Evolutionary conservation across 2,113 vertebrate species (phyloP).

Genomic region (Pithys albifrons): DNA sequence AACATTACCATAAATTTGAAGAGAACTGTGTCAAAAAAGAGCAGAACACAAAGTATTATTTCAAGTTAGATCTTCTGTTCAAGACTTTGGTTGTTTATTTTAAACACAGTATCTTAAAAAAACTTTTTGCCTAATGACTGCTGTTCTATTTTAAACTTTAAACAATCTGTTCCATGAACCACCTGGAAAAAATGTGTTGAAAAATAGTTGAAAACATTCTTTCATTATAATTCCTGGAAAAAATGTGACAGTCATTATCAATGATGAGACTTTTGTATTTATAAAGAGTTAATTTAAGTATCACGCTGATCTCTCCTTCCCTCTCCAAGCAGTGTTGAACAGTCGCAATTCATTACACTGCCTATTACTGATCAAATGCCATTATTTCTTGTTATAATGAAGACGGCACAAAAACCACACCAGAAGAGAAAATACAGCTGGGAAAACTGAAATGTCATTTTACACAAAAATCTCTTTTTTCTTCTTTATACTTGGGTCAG

Average conservation of each 20-base stretch:
- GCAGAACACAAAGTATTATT: neutral
- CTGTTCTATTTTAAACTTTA: slow-evolving; percentile 7
- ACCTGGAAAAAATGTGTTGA: neutral
- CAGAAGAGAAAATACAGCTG: neutral
- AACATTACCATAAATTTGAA: neutral
- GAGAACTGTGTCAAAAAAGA: neutral
- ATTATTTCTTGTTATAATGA: neutral
- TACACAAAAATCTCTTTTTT: neutral
- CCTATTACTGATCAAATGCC: neutral
- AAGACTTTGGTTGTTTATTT: neutral
- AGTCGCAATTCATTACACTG: neutral
- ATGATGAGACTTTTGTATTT: neutral
- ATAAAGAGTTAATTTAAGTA: slow-evolving; percentile 4
- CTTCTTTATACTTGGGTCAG: neutral
- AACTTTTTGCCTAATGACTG: neutral
- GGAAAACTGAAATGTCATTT: neutral
- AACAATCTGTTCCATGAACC: neutral
- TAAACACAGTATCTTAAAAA: neutral
- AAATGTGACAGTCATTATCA: neutral
- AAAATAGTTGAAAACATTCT: neutral
- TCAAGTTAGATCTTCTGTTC: neutral
- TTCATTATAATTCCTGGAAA: slow-evolving; percentile 22
- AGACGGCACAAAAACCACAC: neutral
- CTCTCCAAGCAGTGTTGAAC: neutral
- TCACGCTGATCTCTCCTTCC: neutral